Evolutionary conservation across 2,797 vertebrate species (phyloP).

Genomic region (Clangula hyemalis): DNA sequence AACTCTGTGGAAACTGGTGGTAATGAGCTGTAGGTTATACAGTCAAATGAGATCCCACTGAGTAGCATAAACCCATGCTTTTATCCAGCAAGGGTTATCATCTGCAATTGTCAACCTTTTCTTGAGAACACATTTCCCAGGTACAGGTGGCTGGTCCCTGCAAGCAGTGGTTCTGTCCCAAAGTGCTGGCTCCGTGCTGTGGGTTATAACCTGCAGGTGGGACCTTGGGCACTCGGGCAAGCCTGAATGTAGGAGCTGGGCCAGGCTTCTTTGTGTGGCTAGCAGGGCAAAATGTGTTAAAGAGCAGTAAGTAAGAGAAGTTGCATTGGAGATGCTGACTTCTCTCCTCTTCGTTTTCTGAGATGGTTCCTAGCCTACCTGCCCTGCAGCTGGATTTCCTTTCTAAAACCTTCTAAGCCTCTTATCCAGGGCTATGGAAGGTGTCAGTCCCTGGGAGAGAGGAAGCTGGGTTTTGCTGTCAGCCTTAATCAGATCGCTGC

Average conservation of each 20-base stretch:
- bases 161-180: background rate
- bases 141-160: background rate
- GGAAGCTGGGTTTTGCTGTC: background rate
- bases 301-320: background rate
- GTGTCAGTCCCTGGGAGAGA: background rate
- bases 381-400: background rate
- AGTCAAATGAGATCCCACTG: background rate
- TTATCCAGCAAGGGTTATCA: background rate
- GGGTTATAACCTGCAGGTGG: background rate
- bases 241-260: background rate
- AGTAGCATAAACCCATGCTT: background rate
- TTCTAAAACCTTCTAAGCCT: slow-evolving; percentile 5
- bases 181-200: background rate
- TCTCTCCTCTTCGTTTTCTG: background rate
- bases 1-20: background rate
- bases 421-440: background rate
- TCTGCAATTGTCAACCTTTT: background rate
- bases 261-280: background rate
- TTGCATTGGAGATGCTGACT: rapidly evolving
- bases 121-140: background rate
- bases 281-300: background rate
- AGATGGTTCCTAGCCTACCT: background rate
- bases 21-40: background rate
- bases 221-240: background rate
- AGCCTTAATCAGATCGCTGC: background rate